Percentiles rank a stretch among this genome's conserved stretches.
Conservation (phyloP, 2,113 vertebrate species). For the Chitala chitala region DNA sequence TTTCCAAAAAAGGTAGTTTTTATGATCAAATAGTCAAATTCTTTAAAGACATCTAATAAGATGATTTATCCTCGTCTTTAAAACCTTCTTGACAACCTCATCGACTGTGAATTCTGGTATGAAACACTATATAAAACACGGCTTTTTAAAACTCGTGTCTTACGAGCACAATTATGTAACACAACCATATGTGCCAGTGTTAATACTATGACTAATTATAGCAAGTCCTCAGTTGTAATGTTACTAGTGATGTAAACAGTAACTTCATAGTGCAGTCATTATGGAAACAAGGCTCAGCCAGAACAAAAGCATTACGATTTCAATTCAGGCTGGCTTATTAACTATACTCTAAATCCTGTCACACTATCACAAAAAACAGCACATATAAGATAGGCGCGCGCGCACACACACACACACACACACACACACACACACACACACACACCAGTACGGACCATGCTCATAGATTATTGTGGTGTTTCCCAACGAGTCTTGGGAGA, state of each 20-base stretch:
- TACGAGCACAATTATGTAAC: background rate
- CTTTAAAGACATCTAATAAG: background rate
- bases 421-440: background rate
- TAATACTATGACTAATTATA: too few relatives aligned
- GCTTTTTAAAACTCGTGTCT: background rate
- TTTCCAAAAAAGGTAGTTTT: too few relatives aligned
- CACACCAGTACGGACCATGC: slow-evolving; percentile 59
- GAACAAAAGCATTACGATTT: too few relatives aligned
- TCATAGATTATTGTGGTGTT: slow-evolving; percentile 90
- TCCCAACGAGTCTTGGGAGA: slow-evolving; percentile 70
- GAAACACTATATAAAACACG: too few relatives aligned
- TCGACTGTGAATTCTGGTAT: background rate
- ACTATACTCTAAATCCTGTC: too few relatives aligned
- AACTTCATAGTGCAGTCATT: too few relatives aligned
- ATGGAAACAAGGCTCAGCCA: too few relatives aligned
- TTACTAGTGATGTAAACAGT: too few relatives aligned
- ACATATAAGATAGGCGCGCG: background rate
- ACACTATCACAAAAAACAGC: too few relatives aligned
- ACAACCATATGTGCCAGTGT: slow-evolving; percentile 4
- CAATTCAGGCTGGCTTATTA: too few relatives aligned
- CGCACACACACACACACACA: background rate
- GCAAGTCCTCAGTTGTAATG: too few relatives aligned
- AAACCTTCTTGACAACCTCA: background rate
- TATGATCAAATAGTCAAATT: too few relatives aligned
- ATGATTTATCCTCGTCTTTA: background rate